Evolutionary conservation across 1,140 invertebrate species (phyloP).

Genomic region (Olivierus martensii): DNA sequence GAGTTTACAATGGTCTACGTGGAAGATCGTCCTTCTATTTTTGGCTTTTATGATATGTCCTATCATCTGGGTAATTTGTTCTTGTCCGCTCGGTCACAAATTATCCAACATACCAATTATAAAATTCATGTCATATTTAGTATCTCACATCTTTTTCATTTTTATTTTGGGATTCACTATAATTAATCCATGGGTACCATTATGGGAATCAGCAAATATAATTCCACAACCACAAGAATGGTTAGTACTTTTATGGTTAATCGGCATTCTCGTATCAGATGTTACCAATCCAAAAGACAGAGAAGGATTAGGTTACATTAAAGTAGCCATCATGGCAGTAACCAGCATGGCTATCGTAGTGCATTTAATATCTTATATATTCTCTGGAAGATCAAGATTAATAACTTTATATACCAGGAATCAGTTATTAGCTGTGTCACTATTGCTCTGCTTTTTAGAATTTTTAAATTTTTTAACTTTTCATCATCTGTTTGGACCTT

Average conservation of each 20-base stretch:
- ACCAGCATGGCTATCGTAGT: conserved; percentile 81
- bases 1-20: conserved; percentile 84
- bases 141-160: conserved; percentile 96
- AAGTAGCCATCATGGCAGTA: conserved; percentile 73
- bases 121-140: conserved; percentile 99
- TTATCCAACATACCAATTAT: conserved; percentile 86
- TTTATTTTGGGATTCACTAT: conserved; percentile 74
- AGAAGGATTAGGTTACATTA: conserved; percentile 80
- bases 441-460: conserved; percentile 93
- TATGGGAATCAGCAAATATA: conserved; percentile 32
- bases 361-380: conserved; percentile 53
- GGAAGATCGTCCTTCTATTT: conserved; percentile 86
- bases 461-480: conserved; percentile 94
- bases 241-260: conserved; percentile 89
- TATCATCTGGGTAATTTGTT: conserved; percentile 91
- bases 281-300: conserved; percentile 93
- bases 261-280: conserved; percentile 87
- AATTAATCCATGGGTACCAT: conserved; percentile 57
- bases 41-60: conserved; percentile 83
- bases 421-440: conserved; percentile 86
- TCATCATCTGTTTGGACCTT: conserved; percentile 96
- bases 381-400: conserved; percentile 6
- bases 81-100: conserved; percentile 83
- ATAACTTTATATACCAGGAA: conserved; percentile 71
- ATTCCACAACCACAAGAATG: conserved; percentile 84